A percentile compares a stretch with the other conserved stretches of the same genome.
phyloP scores from a whole-genome alignment of 2,113 vertebrate genomes.

The Hemicordylus capensis region DNA sequence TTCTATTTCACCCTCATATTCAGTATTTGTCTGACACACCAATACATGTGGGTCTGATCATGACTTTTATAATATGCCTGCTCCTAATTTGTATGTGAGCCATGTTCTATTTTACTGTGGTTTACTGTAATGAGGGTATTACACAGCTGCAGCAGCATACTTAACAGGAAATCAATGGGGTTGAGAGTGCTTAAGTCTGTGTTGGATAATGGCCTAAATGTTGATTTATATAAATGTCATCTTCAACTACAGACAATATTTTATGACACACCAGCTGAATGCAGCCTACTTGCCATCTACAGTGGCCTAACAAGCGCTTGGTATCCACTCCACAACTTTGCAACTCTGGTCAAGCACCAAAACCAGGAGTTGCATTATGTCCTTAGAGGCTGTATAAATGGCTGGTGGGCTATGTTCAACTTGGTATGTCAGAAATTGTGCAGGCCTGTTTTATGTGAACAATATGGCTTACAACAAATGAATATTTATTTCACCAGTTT shows the following conservation, averaged over 20 bases:
- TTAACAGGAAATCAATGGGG: background rate
- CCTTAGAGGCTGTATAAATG: background rate
- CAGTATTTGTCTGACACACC: background rate
- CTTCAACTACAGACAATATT: background rate
- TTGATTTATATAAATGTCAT: background rate
- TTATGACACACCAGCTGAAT: background rate
- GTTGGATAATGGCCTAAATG: background rate
- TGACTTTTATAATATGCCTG: background rate
- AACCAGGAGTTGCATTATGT: background rate
- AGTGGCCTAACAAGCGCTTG: background rate
- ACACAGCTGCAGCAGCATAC: background rate
- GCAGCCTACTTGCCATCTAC: background rate
- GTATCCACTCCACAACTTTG: background rate
- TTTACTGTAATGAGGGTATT: background rate
- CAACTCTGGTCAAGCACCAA: background rate
- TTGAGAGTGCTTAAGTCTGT: background rate
- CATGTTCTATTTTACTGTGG: background rate
- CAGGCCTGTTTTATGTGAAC: background rate
- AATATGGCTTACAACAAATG: background rate
- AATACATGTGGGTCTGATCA: background rate
- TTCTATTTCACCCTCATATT: background rate
- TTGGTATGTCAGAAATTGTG: background rate
- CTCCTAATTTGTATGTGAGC: background rate
- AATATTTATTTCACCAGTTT: background rate
- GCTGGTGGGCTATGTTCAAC: background rate